Evolutionary conservation across 2,797 vertebrate species (phyloP).

Genomic region (Avahi laniger): DNA sequence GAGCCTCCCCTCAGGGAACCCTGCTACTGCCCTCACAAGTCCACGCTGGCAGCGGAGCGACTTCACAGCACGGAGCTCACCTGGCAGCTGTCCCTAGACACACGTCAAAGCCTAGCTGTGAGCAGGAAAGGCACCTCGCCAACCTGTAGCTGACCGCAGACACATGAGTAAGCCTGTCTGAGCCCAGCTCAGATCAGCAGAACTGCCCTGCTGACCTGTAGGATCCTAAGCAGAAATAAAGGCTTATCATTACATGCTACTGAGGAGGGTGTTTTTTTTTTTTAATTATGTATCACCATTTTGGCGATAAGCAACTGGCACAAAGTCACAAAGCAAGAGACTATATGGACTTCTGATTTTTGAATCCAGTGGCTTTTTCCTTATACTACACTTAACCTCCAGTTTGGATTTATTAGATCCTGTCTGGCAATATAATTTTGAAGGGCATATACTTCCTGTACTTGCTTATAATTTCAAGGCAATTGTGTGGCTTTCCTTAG

Average conservation of each 20-base stretch:
- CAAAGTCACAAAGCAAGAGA: background rate
- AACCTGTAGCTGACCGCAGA: accelerated
- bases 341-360: background rate
- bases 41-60: background rate
- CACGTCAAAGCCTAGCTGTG: background rate
- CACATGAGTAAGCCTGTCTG: accelerated
- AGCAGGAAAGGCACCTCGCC: background rate
- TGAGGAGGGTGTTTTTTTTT: background rate
- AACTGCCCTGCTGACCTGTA: background rate
- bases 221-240: background rate
- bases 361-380: background rate
- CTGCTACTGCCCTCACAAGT: background rate
- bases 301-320: background rate
- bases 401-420: background rate
- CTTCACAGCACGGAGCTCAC: background rate
- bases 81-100: background rate
- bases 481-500: background rate
- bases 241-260: background rate
- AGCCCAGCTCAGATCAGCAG: background rate
- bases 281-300: background rate
- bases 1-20: background rate
- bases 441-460: background rate
- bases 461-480: background rate
- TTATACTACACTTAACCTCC: background rate
- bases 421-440: background rate